phyloP scores from a whole-genome alignment of 1,140 invertebrate species.

The Phthorimaea operculella region DNA sequence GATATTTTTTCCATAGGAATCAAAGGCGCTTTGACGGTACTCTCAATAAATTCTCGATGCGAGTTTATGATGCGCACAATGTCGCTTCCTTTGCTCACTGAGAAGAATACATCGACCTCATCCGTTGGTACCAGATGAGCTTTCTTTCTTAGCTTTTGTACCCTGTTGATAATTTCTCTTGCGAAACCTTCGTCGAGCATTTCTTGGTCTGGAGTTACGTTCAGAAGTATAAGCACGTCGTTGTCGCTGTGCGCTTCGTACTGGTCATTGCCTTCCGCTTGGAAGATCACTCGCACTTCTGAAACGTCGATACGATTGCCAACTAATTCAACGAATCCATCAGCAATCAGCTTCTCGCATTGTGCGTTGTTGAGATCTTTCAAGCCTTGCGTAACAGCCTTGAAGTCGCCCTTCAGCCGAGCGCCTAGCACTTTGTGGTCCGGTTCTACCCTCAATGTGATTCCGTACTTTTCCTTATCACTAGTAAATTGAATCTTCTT shows the following conservation, averaged over 20 bases:
- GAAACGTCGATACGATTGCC: constrained; percentile 82
- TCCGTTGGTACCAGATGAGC: constrained; percentile 93
- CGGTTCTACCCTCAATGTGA: constrained; percentile 92
- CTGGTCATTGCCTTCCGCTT: constrained; percentile 71
- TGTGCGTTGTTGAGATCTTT: constrained; percentile 84
- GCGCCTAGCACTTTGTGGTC: constrained; percentile 88
- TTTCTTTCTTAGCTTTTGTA: constrained; percentile 98
- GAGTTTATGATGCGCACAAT: constrained; percentile 76
- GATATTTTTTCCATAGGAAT: constrained; percentile 53
- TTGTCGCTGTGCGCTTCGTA: constrained; percentile 94
- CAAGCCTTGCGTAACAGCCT: constrained; percentile 85
- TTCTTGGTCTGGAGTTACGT: constrained; percentile 84
- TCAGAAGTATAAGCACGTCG: constrained; percentile 83
- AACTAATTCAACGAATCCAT: constrained; percentile 77
- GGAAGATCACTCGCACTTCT: constrained; percentile 90
- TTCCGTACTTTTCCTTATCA: constrained; percentile 94
- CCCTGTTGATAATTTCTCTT: constrained; percentile 94
- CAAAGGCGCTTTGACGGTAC: constrained; percentile 82
- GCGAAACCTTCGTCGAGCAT: constrained; percentile 94
- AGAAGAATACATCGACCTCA: constrained; percentile 86
- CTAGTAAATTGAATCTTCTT: constrained; percentile 87
- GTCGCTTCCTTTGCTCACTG: constrained; percentile 71
- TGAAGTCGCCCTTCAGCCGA: constrained; percentile 91
- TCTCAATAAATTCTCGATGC: constrained; percentile 82
- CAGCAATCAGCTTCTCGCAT: constrained; percentile 80